Percentiles rank a stretch among this genome's conserved stretches.
Evolutionary conservation across 1,140 invertebrate genomes (phyloP).

Genomic region (honey bee (Apis mellifera)): DNA sequence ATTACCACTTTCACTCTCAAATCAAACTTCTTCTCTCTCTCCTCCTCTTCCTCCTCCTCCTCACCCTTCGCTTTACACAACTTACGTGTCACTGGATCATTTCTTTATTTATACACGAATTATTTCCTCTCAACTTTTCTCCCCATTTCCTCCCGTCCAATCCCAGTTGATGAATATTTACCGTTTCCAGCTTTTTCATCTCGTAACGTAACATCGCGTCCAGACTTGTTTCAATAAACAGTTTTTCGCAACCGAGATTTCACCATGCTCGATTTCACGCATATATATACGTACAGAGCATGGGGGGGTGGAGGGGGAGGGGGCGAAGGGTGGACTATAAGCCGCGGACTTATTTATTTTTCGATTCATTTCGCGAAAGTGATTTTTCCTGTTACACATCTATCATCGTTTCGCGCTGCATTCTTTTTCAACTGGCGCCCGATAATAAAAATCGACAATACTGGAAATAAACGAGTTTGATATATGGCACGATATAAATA

Average conservation of each 20-base stretch:
- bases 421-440: background rate
- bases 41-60: too few species aligned
- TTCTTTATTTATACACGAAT: slow-evolving; percentile 5
- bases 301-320: too few species aligned
- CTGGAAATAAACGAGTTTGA: background rate
- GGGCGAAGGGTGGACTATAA: background rate
- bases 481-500: background rate
- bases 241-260: slow-evolving; percentile 3
- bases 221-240: slow-evolving; percentile 18
- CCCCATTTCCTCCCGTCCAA: background rate
- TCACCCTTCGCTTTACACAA: background rate
- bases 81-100: background rate
- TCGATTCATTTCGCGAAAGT: background rate
- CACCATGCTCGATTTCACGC: slow-evolving; percentile 1
- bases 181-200: slow-evolving; percentile 22
- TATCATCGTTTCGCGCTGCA: background rate
- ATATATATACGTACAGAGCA: background rate
- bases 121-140: background rate
- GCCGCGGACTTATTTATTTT: slow-evolving; percentile 18
- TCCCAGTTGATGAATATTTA: slow-evolving; percentile 17
- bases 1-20: background rate
- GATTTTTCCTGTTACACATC: background rate
- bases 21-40: background rate
- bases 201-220: slow-evolving; percentile 3
- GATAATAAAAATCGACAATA: background rate